Evolutionary conservation across 2,888 invertebrate species (phyloP), one percentile per base, ranked within the genome.

Genomic region (Drosophila longiperda): DNA sequence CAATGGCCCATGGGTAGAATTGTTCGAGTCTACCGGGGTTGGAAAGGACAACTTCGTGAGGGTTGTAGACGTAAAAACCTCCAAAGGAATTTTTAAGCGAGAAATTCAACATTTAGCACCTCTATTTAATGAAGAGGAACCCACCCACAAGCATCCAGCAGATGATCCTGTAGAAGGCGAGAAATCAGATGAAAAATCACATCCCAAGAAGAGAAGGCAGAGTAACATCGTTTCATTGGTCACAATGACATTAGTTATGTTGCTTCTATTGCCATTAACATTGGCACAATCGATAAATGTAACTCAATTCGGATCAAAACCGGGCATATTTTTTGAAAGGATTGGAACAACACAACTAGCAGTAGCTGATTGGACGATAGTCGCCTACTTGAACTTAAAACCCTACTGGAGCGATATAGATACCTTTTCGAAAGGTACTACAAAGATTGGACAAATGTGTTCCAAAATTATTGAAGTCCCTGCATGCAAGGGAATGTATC

Each of bases 261-360:
- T 38, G 12, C 36, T 38, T 38, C 36, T 38, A 15, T 38, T 38
- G 17, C 38, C 38, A 6, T 17, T 38, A 17, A 38, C 7, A 38
- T 38, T 52, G 11, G 54, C 54, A 29, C 9, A 52, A 52, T 52
- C n/a, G 8, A n/a, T 52, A 52, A 32, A 52, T 12, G 29, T 52
- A n/a, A 33, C 52, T 9, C 33, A 32, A 8, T 52, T 52, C 26
- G 52, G 11, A 17, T n/a, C 52, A 52, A 32, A 20, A 20, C 3
- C 33, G n/a, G 33, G 33, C 9, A 20, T 20, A 20, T 20, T 7
- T 42, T 20, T 17, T n/a, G 20, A 20, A 20, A 20, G 20, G 0
- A 42, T 42, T 42, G 42, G 42, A n/a, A 42, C 20, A 42, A 20
- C 17, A n/a, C 9, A 29, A 9, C 0, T 17, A 50, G 29, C 17